A percentile compares a stretch with the other conserved stretches of the same genome.
Conservation (phyloP, 2,113 vertebrate species). For the Noturus placidus region DNA sequence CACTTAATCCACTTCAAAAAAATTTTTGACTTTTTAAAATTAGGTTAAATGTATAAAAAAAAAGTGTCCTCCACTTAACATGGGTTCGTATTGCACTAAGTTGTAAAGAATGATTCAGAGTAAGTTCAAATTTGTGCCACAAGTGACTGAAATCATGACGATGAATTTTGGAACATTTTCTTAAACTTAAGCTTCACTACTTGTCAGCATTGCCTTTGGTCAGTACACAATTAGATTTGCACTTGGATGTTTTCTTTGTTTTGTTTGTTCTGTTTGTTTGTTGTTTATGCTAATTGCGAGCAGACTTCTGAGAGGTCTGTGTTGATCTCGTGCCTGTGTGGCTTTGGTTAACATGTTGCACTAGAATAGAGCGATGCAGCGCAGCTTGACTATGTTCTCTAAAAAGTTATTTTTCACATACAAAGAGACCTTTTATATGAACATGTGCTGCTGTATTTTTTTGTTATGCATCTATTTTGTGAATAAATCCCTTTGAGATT, state of each 20-base stretch:
- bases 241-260: constrained; percentile 46
- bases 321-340: constrained; percentile 50
- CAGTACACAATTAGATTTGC: constrained; percentile 49
- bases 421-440: constrained; percentile 57
- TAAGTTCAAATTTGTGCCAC: constrained; percentile 3
- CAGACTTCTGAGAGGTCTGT: constrained; percentile 46
- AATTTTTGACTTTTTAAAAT: background rate
- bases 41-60: background rate
- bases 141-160: constrained; percentile 32
- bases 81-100: constrained; percentile 37
- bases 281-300: constrained; percentile 43
- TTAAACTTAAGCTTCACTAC: constrained; percentile 40
- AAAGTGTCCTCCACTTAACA: constrained; percentile 14
- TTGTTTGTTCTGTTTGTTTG: constrained; percentile 19
- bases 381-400: constrained; percentile 49
- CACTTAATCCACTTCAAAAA: background rate
- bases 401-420: constrained; percentile 56
- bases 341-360: constrained; percentile 56
- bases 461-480: constrained; percentile 58
- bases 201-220: constrained; percentile 53
- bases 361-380: constrained; percentile 54
- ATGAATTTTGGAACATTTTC: constrained; percentile 1
- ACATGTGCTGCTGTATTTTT: constrained; percentile 58
- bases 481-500: constrained; percentile 58
- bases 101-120: constrained; percentile 18